Evolutionary conservation across 2,888 invertebrate genomes (phyloP).

Genomic region (Hirtodrosophila alboralis): DNA sequence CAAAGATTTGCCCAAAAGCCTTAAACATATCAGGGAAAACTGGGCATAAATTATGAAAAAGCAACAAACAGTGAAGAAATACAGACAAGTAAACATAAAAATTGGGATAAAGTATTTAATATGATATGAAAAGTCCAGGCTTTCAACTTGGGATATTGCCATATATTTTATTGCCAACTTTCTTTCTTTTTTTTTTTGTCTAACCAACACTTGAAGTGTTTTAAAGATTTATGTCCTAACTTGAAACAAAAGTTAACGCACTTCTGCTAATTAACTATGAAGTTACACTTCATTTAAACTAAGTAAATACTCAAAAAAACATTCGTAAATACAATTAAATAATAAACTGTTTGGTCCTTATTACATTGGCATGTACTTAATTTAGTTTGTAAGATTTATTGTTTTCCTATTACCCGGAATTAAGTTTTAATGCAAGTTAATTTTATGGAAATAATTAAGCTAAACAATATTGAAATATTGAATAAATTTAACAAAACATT

Average conservation of each 20-base stretch:
- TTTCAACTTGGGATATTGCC: slow-evolving; percentile 12
- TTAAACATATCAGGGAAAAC: slow-evolving; percentile 56
- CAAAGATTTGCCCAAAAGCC: slow-evolving; percentile 13
- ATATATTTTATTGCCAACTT: slow-evolving; percentile 21
- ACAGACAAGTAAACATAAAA: slow-evolving; percentile 50
- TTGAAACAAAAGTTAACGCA: slow-evolving; percentile 25
- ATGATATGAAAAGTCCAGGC: not conserved
- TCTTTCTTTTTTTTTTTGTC: slow-evolving; percentile 3
- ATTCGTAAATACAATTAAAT: slow-evolving; percentile 6
- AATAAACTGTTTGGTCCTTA: slow-evolving; percentile 1
- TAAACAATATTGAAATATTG: not conserved
- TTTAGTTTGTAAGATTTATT: slow-evolving; percentile 9
- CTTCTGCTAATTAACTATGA: slow-evolving; percentile 64
- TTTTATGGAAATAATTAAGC: slow-evolving; percentile 1
- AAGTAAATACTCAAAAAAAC: slow-evolving; percentile 5
- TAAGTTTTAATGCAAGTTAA: not conserved
- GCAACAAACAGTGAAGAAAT: slow-evolving; percentile 20
- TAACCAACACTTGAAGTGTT: slow-evolving; percentile 50
- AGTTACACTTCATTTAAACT: slow-evolving; percentile 49
- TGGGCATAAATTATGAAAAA: slow-evolving; percentile 74
- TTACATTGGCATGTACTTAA: slow-evolving; percentile 4
- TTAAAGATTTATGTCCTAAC: slow-evolving; percentile 59
- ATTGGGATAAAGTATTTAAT: slow-evolving; percentile 47
- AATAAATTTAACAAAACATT: not conserved
- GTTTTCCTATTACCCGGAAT: slow-evolving; percentile 11